phyloP scores from a whole-genome alignment of 2,113 vertebrate genomes.

The Erinaceus europaeus region DNA sequence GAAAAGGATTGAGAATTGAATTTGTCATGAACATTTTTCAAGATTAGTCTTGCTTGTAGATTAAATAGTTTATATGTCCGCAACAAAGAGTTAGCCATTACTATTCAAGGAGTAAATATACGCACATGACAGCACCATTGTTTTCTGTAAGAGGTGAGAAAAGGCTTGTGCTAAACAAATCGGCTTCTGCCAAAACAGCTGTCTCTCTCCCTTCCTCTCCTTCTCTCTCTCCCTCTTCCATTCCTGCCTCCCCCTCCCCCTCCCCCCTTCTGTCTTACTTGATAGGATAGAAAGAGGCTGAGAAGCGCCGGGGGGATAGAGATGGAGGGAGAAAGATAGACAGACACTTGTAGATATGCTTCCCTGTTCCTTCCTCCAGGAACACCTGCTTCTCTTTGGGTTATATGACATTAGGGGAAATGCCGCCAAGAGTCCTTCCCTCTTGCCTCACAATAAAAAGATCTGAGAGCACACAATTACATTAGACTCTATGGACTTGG shows the following conservation, averaged over 20 bases:
- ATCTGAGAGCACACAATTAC: background rate
- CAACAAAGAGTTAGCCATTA: background rate
- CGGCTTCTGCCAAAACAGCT: background rate
- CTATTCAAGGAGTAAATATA: background rate
- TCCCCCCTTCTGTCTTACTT: too few species aligned
- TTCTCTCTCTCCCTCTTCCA: too few species aligned
- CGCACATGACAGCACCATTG: background rate
- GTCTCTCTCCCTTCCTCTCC: too few species aligned
- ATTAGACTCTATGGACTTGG: background rate
- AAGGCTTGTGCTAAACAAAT: background rate
- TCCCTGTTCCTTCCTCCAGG: background rate
- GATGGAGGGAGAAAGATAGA: too few species aligned
- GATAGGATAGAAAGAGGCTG: too few species aligned
- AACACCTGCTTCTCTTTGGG: background rate
- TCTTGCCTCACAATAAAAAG: background rate
- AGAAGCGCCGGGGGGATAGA: too few species aligned
- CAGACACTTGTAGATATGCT: too few species aligned
- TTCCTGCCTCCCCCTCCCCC: too few species aligned
- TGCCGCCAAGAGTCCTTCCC: slow-evolving; percentile 35
- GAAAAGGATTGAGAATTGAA: background rate
- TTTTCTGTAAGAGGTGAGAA: background rate
- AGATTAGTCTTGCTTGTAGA: slow-evolving; percentile 9
- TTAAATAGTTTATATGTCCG: background rate
- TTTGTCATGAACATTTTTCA: background rate
- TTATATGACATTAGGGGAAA: background rate